These are phyloP conservation scores for Trididemnum miniatum DNA, from an alignment of 23 tunicate species.

Conservation along the genomic window DNA sequence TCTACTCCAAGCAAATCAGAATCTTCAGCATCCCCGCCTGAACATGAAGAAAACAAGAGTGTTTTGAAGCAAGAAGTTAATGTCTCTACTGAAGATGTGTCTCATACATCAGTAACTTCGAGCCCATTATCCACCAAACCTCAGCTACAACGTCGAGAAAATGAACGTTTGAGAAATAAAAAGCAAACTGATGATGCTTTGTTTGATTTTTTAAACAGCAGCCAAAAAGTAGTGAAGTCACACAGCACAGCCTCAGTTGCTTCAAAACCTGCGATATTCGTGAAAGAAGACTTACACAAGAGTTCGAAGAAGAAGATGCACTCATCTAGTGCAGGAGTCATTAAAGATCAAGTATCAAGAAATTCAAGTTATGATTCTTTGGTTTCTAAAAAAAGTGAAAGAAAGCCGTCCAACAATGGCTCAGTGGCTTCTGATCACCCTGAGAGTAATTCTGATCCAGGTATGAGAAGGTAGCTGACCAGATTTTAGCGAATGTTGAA, in stretches of 20 bases:
- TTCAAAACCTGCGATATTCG: background rate
- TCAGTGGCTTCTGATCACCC: constrained; percentile 48
- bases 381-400: constrained; percentile 40
- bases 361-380: constrained; percentile 84
- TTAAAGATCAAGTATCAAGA: constrained; percentile 36
- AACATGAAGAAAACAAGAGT: background rate
- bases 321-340: background rate
- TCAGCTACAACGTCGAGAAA: background rate
- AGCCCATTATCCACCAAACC: background rate
- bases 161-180: background rate
- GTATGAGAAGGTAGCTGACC: too few relatives aligned
- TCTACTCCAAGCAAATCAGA: background rate
- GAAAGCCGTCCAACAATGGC: constrained; percentile 43
- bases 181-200: constrained; percentile 63
- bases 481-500: too few relatives aligned
- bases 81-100: background rate
- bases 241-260: background rate
- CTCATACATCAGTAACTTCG: background rate
- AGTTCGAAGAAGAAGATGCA: background rate
- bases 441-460: constrained; percentile 75
- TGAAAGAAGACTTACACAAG: background rate
- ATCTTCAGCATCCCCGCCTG: background rate
- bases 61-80: background rate
- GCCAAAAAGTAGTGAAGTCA: constrained; percentile 35
- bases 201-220: constrained; percentile 78